Conservation (phyloP, 2,113 vertebrate species). For the Nycticebus coucang region DNA sequence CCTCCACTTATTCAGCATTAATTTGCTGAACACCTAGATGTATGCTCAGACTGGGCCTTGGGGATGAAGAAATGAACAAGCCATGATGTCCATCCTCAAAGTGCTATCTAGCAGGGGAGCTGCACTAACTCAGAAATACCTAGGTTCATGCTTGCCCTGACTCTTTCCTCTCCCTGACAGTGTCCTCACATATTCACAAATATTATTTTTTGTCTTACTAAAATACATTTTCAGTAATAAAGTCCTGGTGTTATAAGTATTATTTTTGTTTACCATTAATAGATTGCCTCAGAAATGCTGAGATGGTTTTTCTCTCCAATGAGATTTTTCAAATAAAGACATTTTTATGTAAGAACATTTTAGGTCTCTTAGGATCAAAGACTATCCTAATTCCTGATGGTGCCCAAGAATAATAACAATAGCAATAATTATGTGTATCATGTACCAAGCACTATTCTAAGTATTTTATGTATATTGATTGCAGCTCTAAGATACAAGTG, state of each 20-base stretch:
- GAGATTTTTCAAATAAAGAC: slow-evolving; percentile 53
- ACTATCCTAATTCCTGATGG: background rate
- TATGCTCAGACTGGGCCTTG: background rate
- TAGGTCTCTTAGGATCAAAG: slow-evolving; percentile 21
- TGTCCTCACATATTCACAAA: background rate
- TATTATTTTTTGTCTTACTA: too few species aligned
- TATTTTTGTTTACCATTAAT: slow-evolving; percentile 36
- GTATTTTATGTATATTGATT: background rate
- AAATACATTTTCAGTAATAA: too few species aligned
- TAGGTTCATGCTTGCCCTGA: background rate
- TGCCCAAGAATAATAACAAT: background rate
- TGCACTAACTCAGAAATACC: background rate
- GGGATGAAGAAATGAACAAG: background rate
- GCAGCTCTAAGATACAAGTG: background rate
- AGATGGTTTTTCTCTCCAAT: background rate
- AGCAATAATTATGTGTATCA: background rate
- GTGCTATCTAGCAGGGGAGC: background rate
- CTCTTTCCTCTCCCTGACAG: background rate
- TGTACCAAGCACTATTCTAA: background rate
- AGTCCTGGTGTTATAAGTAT: too few species aligned
- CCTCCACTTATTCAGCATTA: background rate
- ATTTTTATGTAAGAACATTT: background rate
- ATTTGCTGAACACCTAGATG: slow-evolving; percentile 5
- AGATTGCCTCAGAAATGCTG: slow-evolving; percentile 23
- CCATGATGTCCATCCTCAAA: background rate